Conservation (phyloP, 2,797 vertebrate species). For the Hippocampus kuda region DNA sequence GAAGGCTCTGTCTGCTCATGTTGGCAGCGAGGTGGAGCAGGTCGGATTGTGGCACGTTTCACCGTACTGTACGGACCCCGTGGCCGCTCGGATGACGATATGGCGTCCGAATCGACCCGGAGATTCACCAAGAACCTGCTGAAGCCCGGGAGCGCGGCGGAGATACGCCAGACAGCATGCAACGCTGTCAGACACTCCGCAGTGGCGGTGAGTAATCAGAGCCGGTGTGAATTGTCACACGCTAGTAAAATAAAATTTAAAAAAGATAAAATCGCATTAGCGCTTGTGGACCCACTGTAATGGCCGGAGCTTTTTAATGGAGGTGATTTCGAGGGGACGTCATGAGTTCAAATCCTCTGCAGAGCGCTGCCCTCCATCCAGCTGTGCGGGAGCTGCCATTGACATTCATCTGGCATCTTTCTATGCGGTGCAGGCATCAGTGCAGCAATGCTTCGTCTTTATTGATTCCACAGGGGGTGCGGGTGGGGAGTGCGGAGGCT, state of each 20-base stretch:
- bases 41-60: slow-evolving; percentile 34
- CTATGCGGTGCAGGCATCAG: slow-evolving; percentile 27
- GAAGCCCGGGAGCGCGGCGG: slow-evolving; percentile 82
- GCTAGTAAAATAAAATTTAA: slow-evolving; percentile 15
- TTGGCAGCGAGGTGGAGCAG: slow-evolving; percentile 29
- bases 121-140: slow-evolving; percentile 91
- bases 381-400: slow-evolving; percentile 31
- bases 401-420: slow-evolving; percentile 54
- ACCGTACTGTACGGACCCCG: slow-evolving; percentile 5
- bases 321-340: slow-evolving; percentile 7
- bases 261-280: slow-evolving; percentile 22
- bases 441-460: slow-evolving; percentile 28
- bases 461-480: slow-evolving; percentile 34
- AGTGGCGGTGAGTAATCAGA: slow-evolving; percentile 60
- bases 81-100: slow-evolving; percentile 66
- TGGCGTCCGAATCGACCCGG: slow-evolving; percentile 81
- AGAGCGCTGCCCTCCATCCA: slow-evolving; percentile 1
- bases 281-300: slow-evolving; percentile 46
- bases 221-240: slow-evolving; percentile 17
- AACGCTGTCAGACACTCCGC: slow-evolving; percentile 64
- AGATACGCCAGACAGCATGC: slow-evolving; percentile 79
- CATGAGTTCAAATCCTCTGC: neutral
- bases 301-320: neutral
- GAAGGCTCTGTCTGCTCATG: slow-evolving; percentile 40
- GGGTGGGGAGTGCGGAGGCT: neutral